Conservation (phyloP, 2,888 invertebrate species). For the Ethmia dodecea region DNA sequence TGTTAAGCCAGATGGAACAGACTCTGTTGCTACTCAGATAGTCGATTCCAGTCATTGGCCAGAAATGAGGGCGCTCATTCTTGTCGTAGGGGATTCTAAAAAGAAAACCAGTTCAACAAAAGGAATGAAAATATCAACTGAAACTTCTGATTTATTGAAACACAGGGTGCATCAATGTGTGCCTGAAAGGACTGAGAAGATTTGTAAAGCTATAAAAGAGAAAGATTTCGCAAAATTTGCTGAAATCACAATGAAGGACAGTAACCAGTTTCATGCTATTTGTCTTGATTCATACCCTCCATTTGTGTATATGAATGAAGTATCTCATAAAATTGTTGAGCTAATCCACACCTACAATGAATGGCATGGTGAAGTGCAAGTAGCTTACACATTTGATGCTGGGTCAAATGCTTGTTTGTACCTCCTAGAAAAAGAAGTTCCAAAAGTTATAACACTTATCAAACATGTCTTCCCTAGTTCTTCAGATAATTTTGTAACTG, state of each 20-base stretch:
- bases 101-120: constrained; percentile 92
- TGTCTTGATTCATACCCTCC: constrained; percentile 97
- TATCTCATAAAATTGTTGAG: constrained; percentile 87
- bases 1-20: constrained; percentile 78
- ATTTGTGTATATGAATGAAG: constrained; percentile 93
- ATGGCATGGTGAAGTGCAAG: constrained; percentile 78
- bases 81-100: constrained; percentile 90
- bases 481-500: constrained; percentile 47
- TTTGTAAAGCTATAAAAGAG: constrained; percentile 75
- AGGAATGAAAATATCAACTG: constrained; percentile 90
- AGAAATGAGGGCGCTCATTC: constrained; percentile 90
- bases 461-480: constrained; percentile 84
- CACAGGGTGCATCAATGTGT: constrained; percentile 85
- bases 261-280: constrained; percentile 97
- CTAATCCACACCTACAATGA: constrained; percentile 91
- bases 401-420: constrained; percentile 97
- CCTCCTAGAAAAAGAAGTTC: constrained; percentile 85
- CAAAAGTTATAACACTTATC: constrained; percentile 81
- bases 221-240: constrained; percentile 91
- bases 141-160: constrained; percentile 90
- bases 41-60: constrained; percentile 90
- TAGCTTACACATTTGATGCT: constrained; percentile 99
- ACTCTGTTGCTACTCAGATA: constrained; percentile 87
- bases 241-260: constrained; percentile 97
- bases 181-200: constrained; percentile 80